Evolutionary conservation across 2,797 vertebrate genomes (phyloP).

Genomic region (Takifugu rubripes): DNA sequence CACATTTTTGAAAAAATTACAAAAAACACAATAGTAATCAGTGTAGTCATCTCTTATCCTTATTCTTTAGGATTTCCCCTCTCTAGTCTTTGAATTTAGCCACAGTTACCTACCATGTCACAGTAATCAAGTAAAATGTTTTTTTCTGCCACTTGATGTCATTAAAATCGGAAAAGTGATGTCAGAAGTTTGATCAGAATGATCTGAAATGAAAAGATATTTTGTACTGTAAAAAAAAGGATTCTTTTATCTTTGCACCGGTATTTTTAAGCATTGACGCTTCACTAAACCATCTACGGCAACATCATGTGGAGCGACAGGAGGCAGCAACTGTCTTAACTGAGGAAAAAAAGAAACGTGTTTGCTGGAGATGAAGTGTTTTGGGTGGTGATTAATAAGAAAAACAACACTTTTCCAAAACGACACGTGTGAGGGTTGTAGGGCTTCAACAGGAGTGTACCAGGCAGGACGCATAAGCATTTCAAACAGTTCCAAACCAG

Average conservation of each 20-base stretch:
- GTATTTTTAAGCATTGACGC: too few relatives aligned
- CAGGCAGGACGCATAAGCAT: slow-evolving; percentile 48
- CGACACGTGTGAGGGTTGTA: slow-evolving; percentile 11
- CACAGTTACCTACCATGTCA: too few relatives aligned
- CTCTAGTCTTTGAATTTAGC: too few relatives aligned
- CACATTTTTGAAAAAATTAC: too few relatives aligned
- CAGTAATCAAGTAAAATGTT: slow-evolving; percentile 29
- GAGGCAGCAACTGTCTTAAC: slow-evolving; percentile 12
- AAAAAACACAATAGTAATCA: too few relatives aligned
- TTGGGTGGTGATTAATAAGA: slow-evolving; percentile 46
- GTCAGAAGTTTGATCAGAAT: too few relatives aligned
- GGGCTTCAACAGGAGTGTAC: slow-evolving; percentile 49
- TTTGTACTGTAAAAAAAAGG: too few relatives aligned
- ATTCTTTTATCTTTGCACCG: too few relatives aligned
- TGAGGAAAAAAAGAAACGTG: slow-evolving; percentile 1
- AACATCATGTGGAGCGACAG: slow-evolving; percentile 26
- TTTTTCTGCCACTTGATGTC: slow-evolving; percentile 15
- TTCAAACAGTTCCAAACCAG: slow-evolving; percentile 48
- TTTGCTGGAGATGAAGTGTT: slow-evolving; percentile 1
- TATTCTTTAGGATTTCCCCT: too few relatives aligned
- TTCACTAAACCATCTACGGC: slow-evolving; percentile 34
- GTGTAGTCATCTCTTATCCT: too few relatives aligned
- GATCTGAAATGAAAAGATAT: too few relatives aligned
- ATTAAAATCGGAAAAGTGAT: too few relatives aligned
- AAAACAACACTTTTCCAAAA: slow-evolving; percentile 42